phyloP scores from a whole-genome alignment of 2,797 vertebrate genomes.

The Dermochelys coriacea region DNA sequence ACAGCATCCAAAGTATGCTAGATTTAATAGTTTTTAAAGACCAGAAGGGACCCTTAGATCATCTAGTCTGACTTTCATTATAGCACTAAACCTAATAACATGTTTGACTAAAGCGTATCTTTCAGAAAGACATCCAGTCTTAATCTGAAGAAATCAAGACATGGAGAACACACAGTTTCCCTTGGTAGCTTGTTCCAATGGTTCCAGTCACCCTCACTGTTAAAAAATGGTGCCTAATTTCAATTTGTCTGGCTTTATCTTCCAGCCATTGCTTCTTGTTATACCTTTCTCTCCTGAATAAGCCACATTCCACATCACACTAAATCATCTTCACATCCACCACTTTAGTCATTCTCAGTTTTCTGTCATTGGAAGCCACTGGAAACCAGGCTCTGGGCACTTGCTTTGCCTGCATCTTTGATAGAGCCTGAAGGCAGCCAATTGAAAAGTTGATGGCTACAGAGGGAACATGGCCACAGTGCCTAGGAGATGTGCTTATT shows the following conservation, averaged over 20 bases:
- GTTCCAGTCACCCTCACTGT: background rate
- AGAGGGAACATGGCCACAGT: rapidly evolving
- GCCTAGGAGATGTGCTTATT: rapidly evolving
- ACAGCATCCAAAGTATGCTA: too few relatives aligned
- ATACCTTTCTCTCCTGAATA: rapidly evolving
- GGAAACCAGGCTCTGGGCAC: background rate
- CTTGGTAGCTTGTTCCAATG: background rate
- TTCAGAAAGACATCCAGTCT: rapidly evolving
- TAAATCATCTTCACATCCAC: rapidly evolving
- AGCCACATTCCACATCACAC: rapidly evolving
- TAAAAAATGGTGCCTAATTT: background rate
- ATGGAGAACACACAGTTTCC: background rate
- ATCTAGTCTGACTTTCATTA: too few relatives aligned
- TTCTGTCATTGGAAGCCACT: background rate
- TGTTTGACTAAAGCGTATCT: rapidly evolving
- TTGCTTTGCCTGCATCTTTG: background rate
- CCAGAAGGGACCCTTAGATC: too few relatives aligned
- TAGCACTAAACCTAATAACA: rapidly evolving
- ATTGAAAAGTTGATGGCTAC: background rate
- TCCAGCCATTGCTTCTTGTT: background rate
- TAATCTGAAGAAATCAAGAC: rapidly evolving
- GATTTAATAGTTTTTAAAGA: too few relatives aligned
- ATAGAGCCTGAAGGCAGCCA: background rate
- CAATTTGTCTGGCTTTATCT: background rate
- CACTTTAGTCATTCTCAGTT: background rate